Conservation (phyloP, 2,113 vertebrate species). For the Pionites leucogaster region DNA sequence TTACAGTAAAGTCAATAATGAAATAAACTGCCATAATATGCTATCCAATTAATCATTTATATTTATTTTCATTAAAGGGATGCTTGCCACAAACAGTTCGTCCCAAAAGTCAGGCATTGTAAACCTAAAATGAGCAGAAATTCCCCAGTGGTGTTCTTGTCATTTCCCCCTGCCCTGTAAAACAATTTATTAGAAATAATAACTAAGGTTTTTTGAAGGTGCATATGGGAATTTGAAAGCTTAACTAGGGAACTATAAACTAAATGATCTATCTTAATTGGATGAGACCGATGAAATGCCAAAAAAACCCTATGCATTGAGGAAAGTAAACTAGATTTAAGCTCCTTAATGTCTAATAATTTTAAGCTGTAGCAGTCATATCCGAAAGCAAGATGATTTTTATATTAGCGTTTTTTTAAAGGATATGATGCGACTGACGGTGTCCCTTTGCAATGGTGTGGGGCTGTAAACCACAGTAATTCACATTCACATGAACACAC, state of each 20-base stretch:
- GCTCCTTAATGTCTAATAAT: background rate
- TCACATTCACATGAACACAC: background rate
- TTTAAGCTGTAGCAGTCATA: background rate
- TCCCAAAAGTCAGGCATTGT: background rate
- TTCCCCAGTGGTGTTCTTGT: background rate
- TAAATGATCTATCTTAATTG: background rate
- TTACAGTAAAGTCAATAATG: conserved; percentile 36
- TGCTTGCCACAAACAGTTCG: background rate
- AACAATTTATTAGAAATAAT: conserved; percentile 8
- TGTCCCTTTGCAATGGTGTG: conserved; percentile 41
- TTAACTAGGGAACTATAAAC: background rate
- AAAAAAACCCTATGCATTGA: background rate
- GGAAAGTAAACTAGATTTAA: background rate
- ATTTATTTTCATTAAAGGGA: background rate
- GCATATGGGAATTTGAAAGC: background rate
- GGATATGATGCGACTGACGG: background rate
- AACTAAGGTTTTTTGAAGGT: conserved; percentile 34
- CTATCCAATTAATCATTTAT: background rate
- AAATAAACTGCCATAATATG: background rate
- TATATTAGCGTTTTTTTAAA: background rate
- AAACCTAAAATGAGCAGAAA: conserved; percentile 8
- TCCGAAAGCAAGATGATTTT: background rate
- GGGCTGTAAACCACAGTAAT: conserved; percentile 36
- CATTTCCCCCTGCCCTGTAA: background rate
- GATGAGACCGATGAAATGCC: background rate